Conservation (phyloP, 1,140 invertebrate species). For the Camponotus floridanus region DNA sequence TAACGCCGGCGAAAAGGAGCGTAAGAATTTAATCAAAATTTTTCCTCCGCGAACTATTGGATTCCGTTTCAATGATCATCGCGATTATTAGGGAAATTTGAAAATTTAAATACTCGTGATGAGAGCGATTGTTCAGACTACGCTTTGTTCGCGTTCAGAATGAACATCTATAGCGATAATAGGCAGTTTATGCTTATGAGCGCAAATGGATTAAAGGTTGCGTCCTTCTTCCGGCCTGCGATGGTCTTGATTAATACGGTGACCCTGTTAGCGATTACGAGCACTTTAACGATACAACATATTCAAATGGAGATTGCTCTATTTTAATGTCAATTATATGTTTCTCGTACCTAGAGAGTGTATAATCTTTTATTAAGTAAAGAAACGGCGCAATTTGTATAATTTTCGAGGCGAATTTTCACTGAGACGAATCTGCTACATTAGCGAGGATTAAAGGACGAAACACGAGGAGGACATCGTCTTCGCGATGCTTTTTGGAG, state of each 20-base stretch:
- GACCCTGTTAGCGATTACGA: conserved; percentile 31
- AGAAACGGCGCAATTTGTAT: neutral
- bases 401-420: neutral
- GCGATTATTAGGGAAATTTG: neutral
- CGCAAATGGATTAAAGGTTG: conserved; percentile 71
- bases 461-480: neutral
- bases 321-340: neutral
- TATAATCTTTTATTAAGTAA: neutral
- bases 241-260: conserved; percentile 42
- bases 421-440: neutral
- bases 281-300: neutral
- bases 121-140: neutral
- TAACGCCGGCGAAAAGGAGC: neutral
- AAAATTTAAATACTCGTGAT: neutral
- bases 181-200: conserved; percentile 62
- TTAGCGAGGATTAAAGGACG: conserved; percentile 16
- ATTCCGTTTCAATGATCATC: neutral
- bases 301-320: neutral
- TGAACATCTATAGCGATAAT: conserved; percentile 12
- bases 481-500: neutral
- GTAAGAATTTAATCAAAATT: conserved; percentile 24
- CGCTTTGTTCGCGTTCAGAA: neutral
- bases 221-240: conserved; percentile 60
- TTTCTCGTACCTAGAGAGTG: neutral
- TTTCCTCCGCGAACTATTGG: neutral